Evolutionary conservation across 2,797 vertebrate species (phyloP).

Genomic region (Diplodus puntazzo): DNA sequence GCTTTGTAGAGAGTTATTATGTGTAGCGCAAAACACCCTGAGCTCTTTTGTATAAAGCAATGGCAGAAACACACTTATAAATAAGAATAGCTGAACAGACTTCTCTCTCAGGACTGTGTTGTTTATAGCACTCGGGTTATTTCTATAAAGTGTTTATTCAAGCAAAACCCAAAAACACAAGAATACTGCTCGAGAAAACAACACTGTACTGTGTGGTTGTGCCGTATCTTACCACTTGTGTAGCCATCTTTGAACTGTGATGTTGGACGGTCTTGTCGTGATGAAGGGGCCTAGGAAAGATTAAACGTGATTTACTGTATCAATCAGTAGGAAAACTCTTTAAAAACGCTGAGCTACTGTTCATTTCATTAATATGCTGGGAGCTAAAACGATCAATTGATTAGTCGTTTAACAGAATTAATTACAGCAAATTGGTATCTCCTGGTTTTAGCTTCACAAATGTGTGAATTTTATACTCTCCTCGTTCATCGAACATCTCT

Average conservation of each 20-base stretch:
- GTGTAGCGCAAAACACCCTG: neutral
- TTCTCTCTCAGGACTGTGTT: neutral
- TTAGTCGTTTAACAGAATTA: neutral
- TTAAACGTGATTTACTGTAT: neutral
- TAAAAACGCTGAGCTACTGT: neutral
- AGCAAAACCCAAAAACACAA: neutral
- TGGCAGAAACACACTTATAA: neutral
- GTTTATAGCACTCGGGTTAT: neutral
- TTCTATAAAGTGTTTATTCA: constrained; percentile 10
- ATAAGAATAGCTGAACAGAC: constrained; percentile 11
- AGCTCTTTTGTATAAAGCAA: neutral
- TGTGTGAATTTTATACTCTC: neutral
- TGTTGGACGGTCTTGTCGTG: constrained; percentile 78
- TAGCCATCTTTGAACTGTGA: constrained; percentile 89
- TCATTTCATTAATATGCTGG: neutral
- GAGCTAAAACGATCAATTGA: neutral
- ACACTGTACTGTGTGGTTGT: neutral
- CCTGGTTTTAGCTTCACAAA: neutral
- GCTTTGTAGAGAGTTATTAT: neutral
- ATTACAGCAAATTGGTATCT: neutral
- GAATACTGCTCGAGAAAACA: neutral
- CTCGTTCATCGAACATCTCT: neutral
- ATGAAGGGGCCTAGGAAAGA: constrained; percentile 81
- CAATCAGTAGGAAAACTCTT: neutral
- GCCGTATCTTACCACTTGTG: constrained; percentile 89